A percentile compares a stretch with the other conserved stretches of the same genome.
These are phyloP conservation scores for Chaenodraco wilsoni DNA, from an alignment of 2,797 vertebrate species.

Conservation along the genomic window DNA sequence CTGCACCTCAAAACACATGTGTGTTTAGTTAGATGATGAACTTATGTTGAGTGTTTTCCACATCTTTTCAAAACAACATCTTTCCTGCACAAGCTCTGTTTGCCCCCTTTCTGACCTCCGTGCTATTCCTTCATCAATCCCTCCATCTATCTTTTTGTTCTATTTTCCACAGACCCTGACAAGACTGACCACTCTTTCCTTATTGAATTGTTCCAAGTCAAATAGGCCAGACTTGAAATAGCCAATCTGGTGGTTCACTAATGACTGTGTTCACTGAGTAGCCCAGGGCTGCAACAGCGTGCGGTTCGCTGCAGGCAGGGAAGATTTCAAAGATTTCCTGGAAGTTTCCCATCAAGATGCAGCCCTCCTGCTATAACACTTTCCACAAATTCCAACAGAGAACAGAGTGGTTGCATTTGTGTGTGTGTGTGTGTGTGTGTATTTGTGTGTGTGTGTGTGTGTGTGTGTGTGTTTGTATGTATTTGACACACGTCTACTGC, in stretches of 20 bases:
- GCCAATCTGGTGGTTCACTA: slow-evolving; percentile 81
- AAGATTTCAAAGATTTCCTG: slow-evolving; percentile 74
- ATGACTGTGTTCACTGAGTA: slow-evolving; percentile 76
- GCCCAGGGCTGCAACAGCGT: slow-evolving; percentile 65
- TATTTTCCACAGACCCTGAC: slow-evolving; percentile 78
- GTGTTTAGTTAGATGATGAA: slow-evolving; percentile 69
- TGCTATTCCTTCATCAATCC: slow-evolving; percentile 66
- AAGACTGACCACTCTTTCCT: slow-evolving; percentile 78
- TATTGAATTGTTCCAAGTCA: slow-evolving; percentile 83
- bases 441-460: slow-evolving; percentile 15
- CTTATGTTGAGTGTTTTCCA: slow-evolving; percentile 66
- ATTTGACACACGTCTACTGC: slow-evolving; percentile 47
- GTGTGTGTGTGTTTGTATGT: slow-evolving; percentile 24
- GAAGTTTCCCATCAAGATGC: slow-evolving; percentile 67
- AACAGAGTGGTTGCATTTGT: slow-evolving; percentile 27
- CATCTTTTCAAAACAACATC: slow-evolving; percentile 58
- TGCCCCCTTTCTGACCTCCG: slow-evolving; percentile 53
- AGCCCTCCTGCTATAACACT: slow-evolving; percentile 59
- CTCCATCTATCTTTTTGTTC: slow-evolving; percentile 68
- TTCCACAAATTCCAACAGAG: slow-evolving; percentile 56
- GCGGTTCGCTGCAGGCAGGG: slow-evolving; percentile 58
- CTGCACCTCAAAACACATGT: slow-evolving; percentile 56
- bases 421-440: slow-evolving; percentile 19
- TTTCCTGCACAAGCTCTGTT: slow-evolving; percentile 37
- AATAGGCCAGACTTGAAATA: slow-evolving; percentile 82